Conservation (phyloP, 1,140 invertebrate genomes). For the Adelges cooleyi region DNA sequence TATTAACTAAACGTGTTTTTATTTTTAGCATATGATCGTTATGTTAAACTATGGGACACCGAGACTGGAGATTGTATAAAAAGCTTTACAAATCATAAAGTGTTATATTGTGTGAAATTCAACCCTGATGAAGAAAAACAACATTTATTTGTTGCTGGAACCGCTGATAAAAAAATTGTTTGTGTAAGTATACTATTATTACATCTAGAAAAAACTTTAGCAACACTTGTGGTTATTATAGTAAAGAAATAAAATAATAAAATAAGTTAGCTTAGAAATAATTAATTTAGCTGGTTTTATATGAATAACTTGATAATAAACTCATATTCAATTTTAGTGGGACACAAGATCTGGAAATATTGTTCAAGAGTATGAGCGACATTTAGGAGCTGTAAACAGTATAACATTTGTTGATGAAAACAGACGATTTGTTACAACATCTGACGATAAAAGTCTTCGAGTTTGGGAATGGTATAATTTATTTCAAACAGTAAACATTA, state of each 20-base stretch:
- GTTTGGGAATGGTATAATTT: conserved; percentile 93
- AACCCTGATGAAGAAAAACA: conserved; percentile 96
- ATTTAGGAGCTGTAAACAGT: conserved; percentile 95
- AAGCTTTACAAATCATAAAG: conserved; percentile 88
- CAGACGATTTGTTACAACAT: conserved; percentile 92
- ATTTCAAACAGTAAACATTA: not conserved
- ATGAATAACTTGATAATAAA: no score
- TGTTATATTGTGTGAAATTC: conserved; percentile 96
- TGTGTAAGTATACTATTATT: conserved; percentile 78
- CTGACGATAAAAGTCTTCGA: conserved; percentile 95
- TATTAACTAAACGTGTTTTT: no score
- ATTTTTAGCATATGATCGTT: conserved; percentile 63
- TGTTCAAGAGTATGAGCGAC: conserved; percentile 96
- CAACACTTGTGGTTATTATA: no score
- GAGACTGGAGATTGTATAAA: conserved; percentile 87
- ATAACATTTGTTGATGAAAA: conserved; percentile 99
- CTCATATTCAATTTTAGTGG: conserved; percentile 56
- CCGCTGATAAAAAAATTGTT: conserved; percentile 98
- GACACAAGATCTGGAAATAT: conserved; percentile 89
- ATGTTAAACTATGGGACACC: conserved; percentile 98
- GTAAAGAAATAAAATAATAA: no score
- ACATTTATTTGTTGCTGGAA: conserved; percentile 94
- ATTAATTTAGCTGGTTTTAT: no score
- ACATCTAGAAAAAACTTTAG: no score
- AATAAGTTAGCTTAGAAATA: no score